phyloP scores from a whole-genome alignment of 2,113 vertebrate genomes.

The Lontra canadensis region DNA sequence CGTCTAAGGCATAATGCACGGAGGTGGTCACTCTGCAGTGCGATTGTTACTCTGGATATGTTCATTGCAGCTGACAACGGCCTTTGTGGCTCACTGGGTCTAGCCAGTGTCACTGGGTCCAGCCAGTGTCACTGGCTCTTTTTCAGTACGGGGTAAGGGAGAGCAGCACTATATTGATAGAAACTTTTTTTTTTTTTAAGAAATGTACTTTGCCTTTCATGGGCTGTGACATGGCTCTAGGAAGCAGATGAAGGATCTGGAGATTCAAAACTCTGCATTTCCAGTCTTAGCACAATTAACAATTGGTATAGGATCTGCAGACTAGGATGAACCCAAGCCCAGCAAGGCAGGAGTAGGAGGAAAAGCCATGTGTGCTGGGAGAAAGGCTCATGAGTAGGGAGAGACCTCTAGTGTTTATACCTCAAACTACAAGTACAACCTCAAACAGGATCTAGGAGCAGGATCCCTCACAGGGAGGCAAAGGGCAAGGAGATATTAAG shows the following conservation, averaged over 20 bases:
- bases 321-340: background rate
- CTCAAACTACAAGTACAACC: constrained; percentile 41
- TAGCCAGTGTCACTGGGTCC: background rate
- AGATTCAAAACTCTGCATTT: background rate
- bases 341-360: background rate
- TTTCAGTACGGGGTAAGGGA: rapidly evolving
- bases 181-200: background rate
- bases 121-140: background rate
- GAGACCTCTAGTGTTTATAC: constrained; percentile 73
- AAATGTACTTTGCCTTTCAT: background rate
- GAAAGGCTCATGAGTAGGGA: constrained; percentile 13
- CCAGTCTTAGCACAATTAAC: background rate
- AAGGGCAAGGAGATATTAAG: background rate
- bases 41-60: background rate
- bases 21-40: background rate
- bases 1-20: background rate
- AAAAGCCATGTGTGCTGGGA: background rate
- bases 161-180: background rate
- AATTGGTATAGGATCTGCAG: background rate
- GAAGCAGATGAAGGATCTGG: background rate
- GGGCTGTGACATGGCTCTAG: background rate
- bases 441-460: background rate
- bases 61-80: too few species aligned
- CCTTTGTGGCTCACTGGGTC: background rate
- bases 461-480: background rate